Evolutionary conservation across 2,797 vertebrate species (phyloP).

Genomic region (Aratinga solstitialis): DNA sequence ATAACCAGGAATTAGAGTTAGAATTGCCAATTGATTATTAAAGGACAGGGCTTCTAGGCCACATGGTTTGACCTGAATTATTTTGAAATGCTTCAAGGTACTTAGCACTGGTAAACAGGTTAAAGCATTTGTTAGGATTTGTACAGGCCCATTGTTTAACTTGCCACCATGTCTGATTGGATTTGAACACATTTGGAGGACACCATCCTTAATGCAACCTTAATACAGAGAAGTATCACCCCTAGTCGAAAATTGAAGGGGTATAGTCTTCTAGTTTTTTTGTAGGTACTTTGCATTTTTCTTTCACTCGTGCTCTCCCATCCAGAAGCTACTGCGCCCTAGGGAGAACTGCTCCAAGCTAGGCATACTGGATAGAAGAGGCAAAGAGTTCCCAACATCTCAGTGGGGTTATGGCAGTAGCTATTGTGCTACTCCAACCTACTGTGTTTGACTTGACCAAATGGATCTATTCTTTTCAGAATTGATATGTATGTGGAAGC

Average conservation of each 20-base stretch:
- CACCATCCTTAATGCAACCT: not conserved
- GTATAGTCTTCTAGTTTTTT: not conserved
- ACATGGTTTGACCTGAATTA: not conserved
- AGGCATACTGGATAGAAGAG: not conserved
- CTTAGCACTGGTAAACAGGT: not conserved
- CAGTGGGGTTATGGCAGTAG: not conserved
- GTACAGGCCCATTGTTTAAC: not conserved
- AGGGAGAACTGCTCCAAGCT: not conserved
- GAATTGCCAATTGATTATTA: not conserved
- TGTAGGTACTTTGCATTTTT: not conserved
- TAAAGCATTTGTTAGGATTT: not conserved
- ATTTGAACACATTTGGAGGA: not conserved
- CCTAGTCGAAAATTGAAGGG: not conserved
- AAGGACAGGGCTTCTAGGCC: not conserved
- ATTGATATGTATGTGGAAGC: conserved; percentile 87
- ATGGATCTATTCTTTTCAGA: conserved; percentile 66
- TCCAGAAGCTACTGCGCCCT: accelerated
- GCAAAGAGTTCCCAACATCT: not conserved
- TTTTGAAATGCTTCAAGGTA: not conserved
- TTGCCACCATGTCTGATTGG: not conserved
- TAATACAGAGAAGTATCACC: not conserved
- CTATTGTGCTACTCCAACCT: not conserved
- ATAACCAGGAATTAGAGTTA: not conserved
- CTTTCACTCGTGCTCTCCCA: accelerated
- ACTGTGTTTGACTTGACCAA: not conserved